phyloP scores from a whole-genome alignment of 2,888 invertebrate genomes.

The Monoplex corrugatus region DNA sequence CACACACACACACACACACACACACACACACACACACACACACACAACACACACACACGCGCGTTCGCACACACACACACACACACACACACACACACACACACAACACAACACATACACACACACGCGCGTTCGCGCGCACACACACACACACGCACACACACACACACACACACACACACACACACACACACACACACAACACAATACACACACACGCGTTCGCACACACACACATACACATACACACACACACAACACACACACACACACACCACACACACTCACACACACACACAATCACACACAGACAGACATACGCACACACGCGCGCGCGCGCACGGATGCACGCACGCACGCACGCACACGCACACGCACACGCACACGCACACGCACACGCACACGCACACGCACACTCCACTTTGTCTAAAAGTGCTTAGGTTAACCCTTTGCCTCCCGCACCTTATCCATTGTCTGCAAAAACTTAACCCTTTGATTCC shows the following conservation, averaged over 20 bases:
- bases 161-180: background rate
- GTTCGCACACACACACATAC: background rate
- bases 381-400: no score
- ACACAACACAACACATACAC: background rate
- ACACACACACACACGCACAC: conserved; percentile 6
- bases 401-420: no score
- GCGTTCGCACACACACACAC: background rate
- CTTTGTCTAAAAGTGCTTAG: no score
- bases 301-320: no score
- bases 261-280: background rate
- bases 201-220: background rate
- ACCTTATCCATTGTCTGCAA: no score
- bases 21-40: background rate
- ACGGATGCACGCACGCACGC: no score
- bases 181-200: background rate
- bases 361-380: no score
- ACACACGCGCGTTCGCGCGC: background rate
- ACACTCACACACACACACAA: background rate
- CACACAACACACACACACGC: background rate
- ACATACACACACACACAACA: background rate
- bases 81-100: background rate
- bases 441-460: no score
- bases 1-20: background rate
- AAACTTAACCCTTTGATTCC: no score
- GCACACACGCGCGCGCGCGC: no score